phyloP scores from a whole-genome alignment of 1,140 invertebrate genomes.

The Cyclina sinensis region DNA sequence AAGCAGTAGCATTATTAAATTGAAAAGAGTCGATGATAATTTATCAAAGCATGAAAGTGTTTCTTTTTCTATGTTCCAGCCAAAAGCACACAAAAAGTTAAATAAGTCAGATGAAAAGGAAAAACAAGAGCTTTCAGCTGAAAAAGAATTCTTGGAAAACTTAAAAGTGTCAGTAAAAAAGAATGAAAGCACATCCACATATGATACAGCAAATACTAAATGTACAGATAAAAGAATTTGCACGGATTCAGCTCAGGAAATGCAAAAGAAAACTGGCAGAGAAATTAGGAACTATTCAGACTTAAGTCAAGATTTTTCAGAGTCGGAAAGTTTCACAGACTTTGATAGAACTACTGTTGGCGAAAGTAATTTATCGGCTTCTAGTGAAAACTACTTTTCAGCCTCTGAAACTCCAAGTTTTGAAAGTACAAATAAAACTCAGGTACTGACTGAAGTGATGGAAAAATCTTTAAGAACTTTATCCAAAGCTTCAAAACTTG shows the following conservation, averaged over 20 bases:
- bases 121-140: neutral
- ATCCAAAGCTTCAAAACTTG: neutral
- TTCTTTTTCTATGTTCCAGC: neutral
- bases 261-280: neutral
- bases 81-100: neutral
- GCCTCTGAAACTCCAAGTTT: neutral
- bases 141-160: conserved; percentile 8
- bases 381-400: conserved; percentile 9
- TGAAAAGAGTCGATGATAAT: no score
- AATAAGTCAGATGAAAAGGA: neutral
- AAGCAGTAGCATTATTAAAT: no score
- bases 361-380: neutral
- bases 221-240: neutral
- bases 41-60: no score
- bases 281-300: neutral
- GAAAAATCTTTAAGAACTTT: neutral
- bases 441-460: neutral
- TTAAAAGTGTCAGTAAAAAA: neutral
- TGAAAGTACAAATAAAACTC: neutral
- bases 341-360: neutral
- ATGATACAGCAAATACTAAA: neutral
- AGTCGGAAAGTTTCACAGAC: neutral
- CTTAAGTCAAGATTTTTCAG: neutral
- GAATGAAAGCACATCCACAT: neutral
- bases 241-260: neutral